Conservation (phyloP, 1,140 invertebrate genomes). For the Lerema accius region DNA sequence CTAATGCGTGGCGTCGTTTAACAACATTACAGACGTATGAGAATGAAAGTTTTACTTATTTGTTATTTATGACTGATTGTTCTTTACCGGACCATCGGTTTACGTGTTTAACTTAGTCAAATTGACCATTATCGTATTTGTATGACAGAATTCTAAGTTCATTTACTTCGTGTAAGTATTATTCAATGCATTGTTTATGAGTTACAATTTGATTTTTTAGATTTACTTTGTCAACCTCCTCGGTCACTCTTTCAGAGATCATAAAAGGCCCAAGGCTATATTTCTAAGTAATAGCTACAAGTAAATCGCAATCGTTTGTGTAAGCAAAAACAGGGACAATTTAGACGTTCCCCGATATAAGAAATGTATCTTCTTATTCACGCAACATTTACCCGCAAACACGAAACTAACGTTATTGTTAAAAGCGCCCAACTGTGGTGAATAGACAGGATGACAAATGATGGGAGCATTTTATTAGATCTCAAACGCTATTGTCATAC, state of each 20-base stretch:
- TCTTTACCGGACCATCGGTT: no score
- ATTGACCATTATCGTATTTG: no score
- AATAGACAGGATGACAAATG: conserved; percentile 33
- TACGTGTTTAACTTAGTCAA: no score
- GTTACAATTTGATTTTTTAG: background rate
- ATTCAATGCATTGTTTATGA: no score
- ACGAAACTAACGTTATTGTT: conserved; percentile 33
- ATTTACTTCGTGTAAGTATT: no score
- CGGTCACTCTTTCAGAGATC: no score
- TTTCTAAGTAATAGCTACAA: background rate
- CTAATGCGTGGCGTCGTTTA: no score
- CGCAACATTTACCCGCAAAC: conserved; percentile 29
- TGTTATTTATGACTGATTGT: no score
- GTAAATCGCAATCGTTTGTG: background rate
- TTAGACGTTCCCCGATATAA: background rate
- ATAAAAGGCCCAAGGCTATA: background rate
- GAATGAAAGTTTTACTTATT: no score
- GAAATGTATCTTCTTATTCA: conserved; percentile 16
- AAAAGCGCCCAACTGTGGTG: conserved; percentile 30
- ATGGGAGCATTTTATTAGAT: conserved; percentile 30
- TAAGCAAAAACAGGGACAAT: background rate
- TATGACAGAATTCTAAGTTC: no score
- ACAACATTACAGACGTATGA: no score
- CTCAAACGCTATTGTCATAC: conserved; percentile 30
- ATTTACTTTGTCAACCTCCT: background rate